Evolutionary conservation across 2,888 invertebrate species (phyloP).

Genomic region (Cabera pusaria): DNA sequence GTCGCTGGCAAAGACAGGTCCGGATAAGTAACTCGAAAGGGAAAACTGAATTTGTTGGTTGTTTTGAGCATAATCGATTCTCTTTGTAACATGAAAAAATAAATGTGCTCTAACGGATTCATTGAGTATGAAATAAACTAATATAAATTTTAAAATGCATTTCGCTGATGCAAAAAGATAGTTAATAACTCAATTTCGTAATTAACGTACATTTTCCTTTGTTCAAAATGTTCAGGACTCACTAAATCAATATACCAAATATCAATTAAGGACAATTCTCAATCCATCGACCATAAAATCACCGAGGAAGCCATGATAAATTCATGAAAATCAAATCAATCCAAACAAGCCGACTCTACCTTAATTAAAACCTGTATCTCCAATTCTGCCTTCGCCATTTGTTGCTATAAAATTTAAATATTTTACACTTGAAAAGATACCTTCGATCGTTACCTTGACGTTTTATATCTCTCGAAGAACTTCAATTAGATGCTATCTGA

Average conservation of each 20-base stretch:
- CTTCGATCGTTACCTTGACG: constrained; percentile 51
- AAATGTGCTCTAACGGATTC: too few species aligned
- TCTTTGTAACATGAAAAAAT: too few species aligned
- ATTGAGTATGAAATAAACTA: too few species aligned
- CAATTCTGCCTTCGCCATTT: constrained; percentile 49
- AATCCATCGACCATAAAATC: constrained; percentile 9
- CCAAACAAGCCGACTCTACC: constrained; percentile 25
- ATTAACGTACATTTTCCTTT: neutral
- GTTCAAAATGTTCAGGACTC: too few species aligned
- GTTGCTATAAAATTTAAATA: constrained; percentile 71
- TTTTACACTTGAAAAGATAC: constrained; percentile 63
- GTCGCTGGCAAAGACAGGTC: constrained; percentile 27
- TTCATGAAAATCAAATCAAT: constrained; percentile 24
- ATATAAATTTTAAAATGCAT: too few species aligned
- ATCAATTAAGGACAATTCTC: constrained; percentile 7
- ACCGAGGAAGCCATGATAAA: constrained; percentile 11
- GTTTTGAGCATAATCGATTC: too few species aligned
- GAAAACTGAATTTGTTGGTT: too few species aligned
- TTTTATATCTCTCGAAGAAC: constrained; percentile 65
- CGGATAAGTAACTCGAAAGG: neutral
- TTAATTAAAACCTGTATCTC: constrained; percentile 57
- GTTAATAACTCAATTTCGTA: too few species aligned
- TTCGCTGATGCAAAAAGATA: too few species aligned
- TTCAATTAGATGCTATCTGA: constrained; percentile 82
- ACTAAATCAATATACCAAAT: constrained; percentile 5